phyloP scores from a whole-genome alignment of 2,888 invertebrate genomes.

The Cerastis leucographa region DNA sequence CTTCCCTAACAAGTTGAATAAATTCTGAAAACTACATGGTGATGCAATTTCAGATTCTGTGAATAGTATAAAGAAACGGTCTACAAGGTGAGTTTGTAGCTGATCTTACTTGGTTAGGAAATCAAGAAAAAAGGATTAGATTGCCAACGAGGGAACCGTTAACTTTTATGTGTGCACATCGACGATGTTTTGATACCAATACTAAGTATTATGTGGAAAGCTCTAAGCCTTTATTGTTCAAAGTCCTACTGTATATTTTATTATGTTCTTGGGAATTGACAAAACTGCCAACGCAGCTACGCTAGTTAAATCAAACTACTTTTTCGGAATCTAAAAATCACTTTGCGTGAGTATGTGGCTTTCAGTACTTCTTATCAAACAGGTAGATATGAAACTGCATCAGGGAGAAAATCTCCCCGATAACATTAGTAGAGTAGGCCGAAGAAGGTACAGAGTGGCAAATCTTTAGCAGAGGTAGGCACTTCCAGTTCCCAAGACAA shows the following conservation, averaged over 20 bases:
- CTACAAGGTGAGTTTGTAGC: conserved; percentile 8
- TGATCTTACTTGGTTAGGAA: conserved; percentile 32
- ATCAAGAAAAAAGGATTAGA: conserved; percentile 6
- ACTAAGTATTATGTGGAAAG: conserved; percentile 6
- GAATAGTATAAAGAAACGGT: background rate
- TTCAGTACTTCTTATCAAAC: background rate
- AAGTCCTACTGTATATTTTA: background rate
- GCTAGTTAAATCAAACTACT: background rate
- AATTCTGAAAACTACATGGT: background rate
- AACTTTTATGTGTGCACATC: conserved; percentile 35
- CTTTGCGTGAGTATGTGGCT: too few species aligned
- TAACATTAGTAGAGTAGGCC: background rate
- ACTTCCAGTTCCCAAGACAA: conserved; percentile 10
- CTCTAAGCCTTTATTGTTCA: conserved; percentile 21
- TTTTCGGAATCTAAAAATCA: background rate
- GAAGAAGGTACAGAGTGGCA: background rate
- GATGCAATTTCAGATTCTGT: background rate
- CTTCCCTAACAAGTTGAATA: background rate
- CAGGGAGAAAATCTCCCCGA: background rate
- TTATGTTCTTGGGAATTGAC: background rate
- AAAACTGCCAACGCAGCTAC: background rate
- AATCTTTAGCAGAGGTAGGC: background rate
- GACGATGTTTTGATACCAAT: conserved; percentile 15
- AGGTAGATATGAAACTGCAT: background rate
- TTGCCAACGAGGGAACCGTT: conserved; percentile 35